Evolutionary conservation across 1,140 invertebrate genomes (phyloP).

Genomic region (Pomacea maculata): DNA sequence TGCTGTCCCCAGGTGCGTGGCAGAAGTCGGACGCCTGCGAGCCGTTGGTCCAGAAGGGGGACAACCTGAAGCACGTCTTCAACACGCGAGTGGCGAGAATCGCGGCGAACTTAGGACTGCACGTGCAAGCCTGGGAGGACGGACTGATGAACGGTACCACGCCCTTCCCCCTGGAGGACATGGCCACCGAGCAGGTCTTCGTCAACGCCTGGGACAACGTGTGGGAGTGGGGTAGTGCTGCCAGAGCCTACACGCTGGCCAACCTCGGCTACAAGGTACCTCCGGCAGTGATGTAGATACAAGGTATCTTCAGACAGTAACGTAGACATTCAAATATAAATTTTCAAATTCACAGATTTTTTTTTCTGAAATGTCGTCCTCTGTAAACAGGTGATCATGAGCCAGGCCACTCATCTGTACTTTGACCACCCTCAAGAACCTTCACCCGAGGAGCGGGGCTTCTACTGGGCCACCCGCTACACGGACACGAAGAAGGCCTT

Average conservation of each 20-base stretch:
- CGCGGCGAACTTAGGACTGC: slow-evolving; percentile 18
- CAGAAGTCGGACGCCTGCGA: slow-evolving; percentile 44
- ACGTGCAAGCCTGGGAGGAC: slow-evolving; percentile 52
- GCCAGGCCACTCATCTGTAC: slow-evolving; percentile 57
- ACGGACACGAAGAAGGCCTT: slow-evolving; percentile 43
- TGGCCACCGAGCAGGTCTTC: slow-evolving; percentile 35
- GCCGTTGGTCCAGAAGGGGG: slow-evolving; percentile 13
- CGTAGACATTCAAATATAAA: no score
- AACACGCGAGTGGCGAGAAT: slow-evolving; percentile 33
- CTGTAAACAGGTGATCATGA: slow-evolving; percentile 50
- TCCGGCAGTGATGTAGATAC: background rate
- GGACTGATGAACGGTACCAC: slow-evolving; percentile 40
- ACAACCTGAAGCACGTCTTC: slow-evolving; percentile 38
- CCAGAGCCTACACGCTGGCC: slow-evolving; percentile 39
- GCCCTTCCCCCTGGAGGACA: slow-evolving; percentile 30
- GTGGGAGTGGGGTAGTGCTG: slow-evolving; percentile 55
- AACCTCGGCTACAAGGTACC: slow-evolving; percentile 48
- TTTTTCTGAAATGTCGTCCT: no score
- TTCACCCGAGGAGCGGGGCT: slow-evolving; percentile 56
- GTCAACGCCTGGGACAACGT: slow-evolving; percentile 59
- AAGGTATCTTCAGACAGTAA: no score
- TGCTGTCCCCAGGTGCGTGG: slow-evolving; percentile 36
- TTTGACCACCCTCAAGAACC: slow-evolving; percentile 62
- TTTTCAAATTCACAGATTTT: no score
- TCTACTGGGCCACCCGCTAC: slow-evolving; percentile 58